Percentiles rank a stretch among this genome's conserved stretches.
Evolutionary conservation across 2,797 vertebrate species (phyloP).

Genomic region (Sphaeramia orbicularis): DNA sequence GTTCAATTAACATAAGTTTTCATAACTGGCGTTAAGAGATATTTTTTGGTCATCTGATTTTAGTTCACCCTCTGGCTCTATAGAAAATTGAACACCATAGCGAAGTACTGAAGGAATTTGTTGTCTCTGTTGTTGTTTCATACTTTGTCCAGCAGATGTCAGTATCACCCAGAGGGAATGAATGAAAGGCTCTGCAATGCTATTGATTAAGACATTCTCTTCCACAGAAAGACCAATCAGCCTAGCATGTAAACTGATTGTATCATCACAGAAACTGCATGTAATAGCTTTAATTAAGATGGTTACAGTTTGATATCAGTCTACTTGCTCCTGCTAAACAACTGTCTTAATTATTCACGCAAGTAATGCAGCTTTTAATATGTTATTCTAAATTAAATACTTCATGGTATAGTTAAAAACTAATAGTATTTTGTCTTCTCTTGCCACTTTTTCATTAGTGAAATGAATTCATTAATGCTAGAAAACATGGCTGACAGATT

Average conservation of each 20-base stretch:
- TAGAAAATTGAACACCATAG: not conserved
- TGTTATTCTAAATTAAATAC: not conserved
- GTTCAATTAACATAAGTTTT: not conserved
- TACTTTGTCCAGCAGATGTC: slow-evolving; percentile 68
- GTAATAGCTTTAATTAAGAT: too few relatives aligned
- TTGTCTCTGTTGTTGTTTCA: slow-evolving; percentile 37
- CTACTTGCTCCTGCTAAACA: too few relatives aligned
- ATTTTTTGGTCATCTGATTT: slow-evolving; percentile 8
- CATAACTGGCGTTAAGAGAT: not conserved
- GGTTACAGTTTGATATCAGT: too few relatives aligned
- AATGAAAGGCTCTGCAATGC: not conserved
- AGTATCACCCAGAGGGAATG: slow-evolving; percentile 30
- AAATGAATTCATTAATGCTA: too few relatives aligned
- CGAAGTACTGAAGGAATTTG: not conserved
- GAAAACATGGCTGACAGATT: too few relatives aligned
- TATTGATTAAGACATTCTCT: not conserved
- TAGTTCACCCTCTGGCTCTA: not conserved
- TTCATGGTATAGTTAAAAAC: not conserved
- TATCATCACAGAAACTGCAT: not conserved
- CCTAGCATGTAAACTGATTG: not conserved
- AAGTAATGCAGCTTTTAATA: not conserved
- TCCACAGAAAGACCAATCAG: not conserved
- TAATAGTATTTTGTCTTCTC: not conserved
- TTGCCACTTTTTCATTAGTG: too few relatives aligned
- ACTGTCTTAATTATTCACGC: too few relatives aligned